A percentile compares a stretch with the other conserved stretches of the same genome.
Conservation (phyloP, 92 coral and sea anemone genomes). For the Phenganax subtilis region DNA sequence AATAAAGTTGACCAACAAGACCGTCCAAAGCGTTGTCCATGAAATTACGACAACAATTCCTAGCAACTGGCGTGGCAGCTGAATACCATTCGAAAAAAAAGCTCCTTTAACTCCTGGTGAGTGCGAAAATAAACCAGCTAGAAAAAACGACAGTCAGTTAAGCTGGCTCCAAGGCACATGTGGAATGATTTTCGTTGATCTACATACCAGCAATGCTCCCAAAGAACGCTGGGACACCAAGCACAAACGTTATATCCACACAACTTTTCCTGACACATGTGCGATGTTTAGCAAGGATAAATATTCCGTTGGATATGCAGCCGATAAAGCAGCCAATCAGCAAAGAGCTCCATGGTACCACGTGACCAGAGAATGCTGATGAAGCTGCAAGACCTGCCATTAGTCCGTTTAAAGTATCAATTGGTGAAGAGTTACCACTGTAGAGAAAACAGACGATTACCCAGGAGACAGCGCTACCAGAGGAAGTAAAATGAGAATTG, state of each 20-base stretch:
- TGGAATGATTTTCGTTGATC: background rate
- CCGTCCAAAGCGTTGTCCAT: constrained; percentile 80
- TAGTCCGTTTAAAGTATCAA: constrained; percentile 64
- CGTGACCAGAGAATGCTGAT: constrained; percentile 73
- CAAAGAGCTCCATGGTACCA: constrained; percentile 78
- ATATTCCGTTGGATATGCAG: constrained; percentile 55
- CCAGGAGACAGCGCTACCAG: constrained; percentile 70
- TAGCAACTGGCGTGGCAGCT: constrained; percentile 75
- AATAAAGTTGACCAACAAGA: constrained; percentile 74
- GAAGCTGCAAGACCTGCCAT: constrained; percentile 74
- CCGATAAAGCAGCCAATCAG: constrained; percentile 66
- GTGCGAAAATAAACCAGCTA: constrained; percentile 79
- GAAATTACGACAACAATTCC: constrained; percentile 60
- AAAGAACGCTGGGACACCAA: constrained; percentile 79
- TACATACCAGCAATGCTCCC: constrained; percentile 71
- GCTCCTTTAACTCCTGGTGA: constrained; percentile 64
- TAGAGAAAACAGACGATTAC: constrained; percentile 53
- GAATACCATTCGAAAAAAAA: constrained; percentile 68
- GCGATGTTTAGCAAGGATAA: constrained; percentile 50
- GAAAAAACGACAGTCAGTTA: background rate
- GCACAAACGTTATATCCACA: constrained; percentile 64
- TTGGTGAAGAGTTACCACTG: constrained; percentile 41
- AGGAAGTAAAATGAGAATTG: constrained; percentile 64
- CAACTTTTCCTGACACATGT: constrained; percentile 64
- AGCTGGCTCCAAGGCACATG: background rate